Evolutionary conservation across 2,113 vertebrate genomes (phyloP).

Genomic region (Podocnemis expansa): DNA sequence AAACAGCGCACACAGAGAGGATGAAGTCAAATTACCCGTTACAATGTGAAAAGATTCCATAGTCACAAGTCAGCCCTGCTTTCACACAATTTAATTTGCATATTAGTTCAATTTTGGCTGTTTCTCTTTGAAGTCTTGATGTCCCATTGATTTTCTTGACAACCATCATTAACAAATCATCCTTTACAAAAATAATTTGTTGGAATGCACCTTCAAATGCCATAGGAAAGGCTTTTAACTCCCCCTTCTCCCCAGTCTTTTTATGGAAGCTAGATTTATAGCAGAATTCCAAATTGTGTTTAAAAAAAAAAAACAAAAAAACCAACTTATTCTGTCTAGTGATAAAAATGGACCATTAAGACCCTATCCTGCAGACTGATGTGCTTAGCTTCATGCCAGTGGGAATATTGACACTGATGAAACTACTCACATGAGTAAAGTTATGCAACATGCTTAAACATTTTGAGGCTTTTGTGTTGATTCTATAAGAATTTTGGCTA

Average conservation of each 20-base stretch:
- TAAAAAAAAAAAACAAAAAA: too few relatives aligned
- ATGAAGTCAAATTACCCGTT: too few relatives aligned
- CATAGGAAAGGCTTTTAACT: neutral
- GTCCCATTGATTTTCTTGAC: too few relatives aligned
- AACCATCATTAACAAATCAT: too few relatives aligned
- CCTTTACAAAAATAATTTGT: neutral
- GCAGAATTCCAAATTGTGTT: neutral
- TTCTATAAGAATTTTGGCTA: neutral
- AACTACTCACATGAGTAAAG: fast-evolving
- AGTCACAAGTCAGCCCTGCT: too few relatives aligned
- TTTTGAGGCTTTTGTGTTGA: neutral
- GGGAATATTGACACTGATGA: neutral
- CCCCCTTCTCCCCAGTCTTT: neutral
- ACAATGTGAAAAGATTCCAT: too few relatives aligned
- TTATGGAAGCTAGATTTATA: neutral
- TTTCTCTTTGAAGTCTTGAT: too few relatives aligned
- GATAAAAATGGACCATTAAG: neutral
- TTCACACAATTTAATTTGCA: too few relatives aligned
- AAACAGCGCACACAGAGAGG: too few relatives aligned
- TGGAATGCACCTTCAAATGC: neutral
- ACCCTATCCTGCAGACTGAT: fast-evolving
- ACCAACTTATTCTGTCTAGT: neutral
- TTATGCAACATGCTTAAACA: fast-evolving
- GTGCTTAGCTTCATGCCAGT: fast-evolving
- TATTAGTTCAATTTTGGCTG: too few relatives aligned